Base-by-base conservation (phyloP, 2,797 vertebrate genomes). In the Lacerta agilis region DNA sequence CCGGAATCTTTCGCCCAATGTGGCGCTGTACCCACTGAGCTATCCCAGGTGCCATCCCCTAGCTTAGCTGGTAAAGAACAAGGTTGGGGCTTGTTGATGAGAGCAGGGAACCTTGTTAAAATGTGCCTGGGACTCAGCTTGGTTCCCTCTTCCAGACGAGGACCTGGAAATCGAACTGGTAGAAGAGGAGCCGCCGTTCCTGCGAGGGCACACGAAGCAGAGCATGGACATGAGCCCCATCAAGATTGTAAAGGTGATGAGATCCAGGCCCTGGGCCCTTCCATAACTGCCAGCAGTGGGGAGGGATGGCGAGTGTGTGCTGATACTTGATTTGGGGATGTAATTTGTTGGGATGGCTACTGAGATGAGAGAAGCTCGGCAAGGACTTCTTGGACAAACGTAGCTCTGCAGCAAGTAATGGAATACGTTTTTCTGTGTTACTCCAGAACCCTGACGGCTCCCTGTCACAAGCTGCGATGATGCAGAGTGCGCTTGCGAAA, bases 171-270 rank as follows among this genome's bases (percentile, higher is more conserved):
- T 99, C 41, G 99, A 99, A 91, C 95, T 99, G 25, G 99, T 99
- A 69, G 99, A 99, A 89, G 99, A 99, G 93, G 99, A 99, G 45
- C 99, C 99, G 0, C 99, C 99, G 0, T 99, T 99, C 96, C 96
- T 99, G 89, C 97, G 98, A 92, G 99, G 99, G 69, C 99, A 99
- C 94, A 99, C 99, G 23, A 99, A 99, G 87, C 98, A 99, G 83
- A 99, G 99, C 96, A 99, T 99, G 98, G 98, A 99, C 95, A 99
- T 99, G 98, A 99, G 99, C 87, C 99, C 99, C 7, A 99, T 99
- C 88, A 99, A 99, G 95, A 99, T 99, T 1, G 99, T 99, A 10
- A 99, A 99, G 98, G 99, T 97, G 76, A 91, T 86, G 45, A 55
- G 77, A 77, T 25, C n/a, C 27, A 36, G 6, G 29, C n/a, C 36